Evolutionary conservation across 2,888 invertebrate species (phyloP), one percentile per base, ranked within the genome.

Genomic region (Arctia plantaginis): DNA sequence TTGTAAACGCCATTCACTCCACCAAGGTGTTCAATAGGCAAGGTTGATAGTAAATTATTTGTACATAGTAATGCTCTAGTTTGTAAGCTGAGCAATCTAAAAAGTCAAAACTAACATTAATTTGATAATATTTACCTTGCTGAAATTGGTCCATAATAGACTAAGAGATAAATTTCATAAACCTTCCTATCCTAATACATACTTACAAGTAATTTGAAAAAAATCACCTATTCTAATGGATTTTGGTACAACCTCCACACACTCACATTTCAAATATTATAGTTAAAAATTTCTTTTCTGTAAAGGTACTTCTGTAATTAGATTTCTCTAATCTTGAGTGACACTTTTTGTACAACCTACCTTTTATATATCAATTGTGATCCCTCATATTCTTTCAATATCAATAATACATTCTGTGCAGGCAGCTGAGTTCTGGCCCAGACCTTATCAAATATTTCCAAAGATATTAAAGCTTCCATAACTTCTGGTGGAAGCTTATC

Each of bases 31-130:
- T 97, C 97, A 4, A 96, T 91, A 55, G 97, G 96, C 73, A 97
- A 89, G 69, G 95, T 94, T 35, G 96, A 96, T 69, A 97, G 93
- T 84, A 98, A 93, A 90, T 98, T 98, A 90, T 97, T 97, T 70
- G 97, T 88, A 84, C 97, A 98, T 27, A 98, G 91, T 66, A 97
- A 92, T 1, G 97, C 96, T 84, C 97, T 94, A n/a, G 96, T 96
- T 85, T 97, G 97, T 65, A 97, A 88, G 69, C 93, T 96, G 66
- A 94, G 90, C 27, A 96, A 87, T 84, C 96, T 96, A 87, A 82
- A 94, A 94, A 70, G 70, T 30, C 33, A 67, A 12, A 64, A 51
- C 0, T 12, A 71, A 39, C 27, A 44, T 66, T 71, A 51, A 64
- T 59, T 23, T 55, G 20, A 39, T 18, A 20, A 39, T 65, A 27